Percentiles rank a stretch among this genome's conserved stretches.
These are phyloP conservation scores for Chloroceryle inda DNA, from an alignment of 2,797 vertebrate genomes.

Conservation along the genomic window DNA sequence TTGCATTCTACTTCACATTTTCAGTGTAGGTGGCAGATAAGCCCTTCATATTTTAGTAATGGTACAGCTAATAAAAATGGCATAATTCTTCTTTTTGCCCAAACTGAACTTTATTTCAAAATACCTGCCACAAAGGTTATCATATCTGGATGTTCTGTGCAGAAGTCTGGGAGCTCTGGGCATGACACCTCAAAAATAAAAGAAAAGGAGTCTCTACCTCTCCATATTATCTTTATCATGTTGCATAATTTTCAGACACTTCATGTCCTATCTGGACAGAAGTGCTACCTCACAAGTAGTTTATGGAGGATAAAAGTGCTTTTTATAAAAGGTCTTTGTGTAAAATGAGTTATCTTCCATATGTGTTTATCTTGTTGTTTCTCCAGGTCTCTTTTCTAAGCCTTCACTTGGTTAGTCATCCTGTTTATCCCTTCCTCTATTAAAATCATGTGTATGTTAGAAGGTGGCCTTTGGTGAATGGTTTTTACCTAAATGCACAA, in stretches of 20 bases:
- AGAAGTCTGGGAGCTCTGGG: neutral
- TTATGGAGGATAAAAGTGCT: neutral
- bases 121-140: neutral
- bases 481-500: neutral
- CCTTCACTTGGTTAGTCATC: neutral
- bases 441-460: neutral
- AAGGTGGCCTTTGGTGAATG: neutral
- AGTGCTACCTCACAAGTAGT: neutral
- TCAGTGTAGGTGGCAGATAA: neutral
- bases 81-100: neutral
- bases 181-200: neutral
- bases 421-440: neutral
- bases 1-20: neutral
- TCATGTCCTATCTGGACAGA: neutral
- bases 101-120: neutral
- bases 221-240: neutral
- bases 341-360: neutral
- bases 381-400: neutral
- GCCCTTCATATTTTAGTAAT: neutral
- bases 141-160: neutral
- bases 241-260: neutral
- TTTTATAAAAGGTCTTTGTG: neutral
- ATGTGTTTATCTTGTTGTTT: neutral
- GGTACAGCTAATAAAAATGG: neutral
- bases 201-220: neutral